Conservation (phyloP, 2,797 vertebrate species). For the Anabas testudineus region DNA sequence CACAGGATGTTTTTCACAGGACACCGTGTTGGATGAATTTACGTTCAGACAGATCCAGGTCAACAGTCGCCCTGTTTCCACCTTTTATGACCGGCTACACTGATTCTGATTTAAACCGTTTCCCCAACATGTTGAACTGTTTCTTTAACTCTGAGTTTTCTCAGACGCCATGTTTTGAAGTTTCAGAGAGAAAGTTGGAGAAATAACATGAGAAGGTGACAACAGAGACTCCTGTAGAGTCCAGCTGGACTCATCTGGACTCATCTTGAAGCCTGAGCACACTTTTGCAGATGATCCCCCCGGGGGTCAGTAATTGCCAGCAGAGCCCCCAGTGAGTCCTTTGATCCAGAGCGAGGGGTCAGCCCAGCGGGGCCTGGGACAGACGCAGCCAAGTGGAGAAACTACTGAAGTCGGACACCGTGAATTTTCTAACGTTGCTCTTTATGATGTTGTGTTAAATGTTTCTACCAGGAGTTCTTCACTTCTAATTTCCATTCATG, state of each 20-base stretch:
- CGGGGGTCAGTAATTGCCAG: not conserved
- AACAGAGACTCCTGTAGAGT: not conserved
- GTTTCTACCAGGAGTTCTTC: not conserved
- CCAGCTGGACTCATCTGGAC: slow-evolving; percentile 53
- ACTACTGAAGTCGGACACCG: too few species aligned
- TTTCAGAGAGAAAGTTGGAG: too few species aligned
- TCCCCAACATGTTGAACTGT: not conserved
- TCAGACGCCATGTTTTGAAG: too few species aligned
- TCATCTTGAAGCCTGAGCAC: slow-evolving; percentile 12
- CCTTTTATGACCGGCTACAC: too few species aligned
- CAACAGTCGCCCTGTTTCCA: too few species aligned
- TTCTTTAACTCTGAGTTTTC: not conserved
- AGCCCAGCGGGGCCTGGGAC: slow-evolving; percentile 1
- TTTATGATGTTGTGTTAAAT: too few species aligned
- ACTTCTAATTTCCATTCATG: not conserved
- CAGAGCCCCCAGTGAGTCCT: slow-evolving; percentile 1
- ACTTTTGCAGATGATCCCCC: slow-evolving; percentile 25
- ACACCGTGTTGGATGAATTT: too few species aligned
- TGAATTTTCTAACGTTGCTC: not conserved
- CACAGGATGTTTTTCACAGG: too few species aligned
- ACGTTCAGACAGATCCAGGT: too few species aligned
- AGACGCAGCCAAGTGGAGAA: not conserved
- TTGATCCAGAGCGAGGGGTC: slow-evolving; percentile 25
- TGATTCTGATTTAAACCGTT: too few species aligned
- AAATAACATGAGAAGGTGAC: too few species aligned